Evolutionary conservation across 2,113 vertebrate species (phyloP), one percentile per base, ranked within the genome.

Genomic region (Galeopterus variegatus): DNA sequence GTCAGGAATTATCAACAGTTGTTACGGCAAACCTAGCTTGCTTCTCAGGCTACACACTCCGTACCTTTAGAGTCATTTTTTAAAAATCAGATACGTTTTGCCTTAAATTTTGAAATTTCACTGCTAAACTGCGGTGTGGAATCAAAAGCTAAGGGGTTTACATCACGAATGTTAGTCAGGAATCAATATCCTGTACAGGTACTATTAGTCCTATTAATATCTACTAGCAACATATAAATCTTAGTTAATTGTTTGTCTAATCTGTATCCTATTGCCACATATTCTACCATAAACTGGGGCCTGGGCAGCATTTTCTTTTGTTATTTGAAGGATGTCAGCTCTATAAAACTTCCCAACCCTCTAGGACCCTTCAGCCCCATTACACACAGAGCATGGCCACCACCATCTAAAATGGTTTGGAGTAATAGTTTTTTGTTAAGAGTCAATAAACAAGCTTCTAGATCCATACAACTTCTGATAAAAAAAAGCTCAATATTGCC

Each of bases 141-240:
- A 19, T 94, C 72, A 98, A 72, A 98, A 98, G 36, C 89, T 96
- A 89, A 97, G n/a, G 23, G 54, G 12, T 65, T 73, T 97, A 95
- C 79, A 93, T 92, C 89, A 95, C 67, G 94, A 97, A 94, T 0
- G 8, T 18, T 89, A 96, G 92, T 93, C 75, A 98, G 96, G 94
- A 98, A 97, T 96, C 5, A 5, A 98, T 97, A 77, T 81, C 60
- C 96, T 97, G 4, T 92, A 91, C 41, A 93, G 89, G 98, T 90
- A 77, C 70, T 56, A 70, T 97, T 88, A 95, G 82, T 48, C 62
- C 81, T 95, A 95, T 90, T 96, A 95, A 98, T 96, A 85, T 83
- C 95, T 98, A 54, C 64, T 95, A 97, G 95, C 36, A 45, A 31
- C 8, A 8, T 79, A 96, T 97, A 98, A 98, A 98, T 98, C 94